Percentiles rank a stretch among this genome's conserved stretches.
Conservation (phyloP, 2,113 vertebrate genomes). For the Suncus etruscus region DNA sequence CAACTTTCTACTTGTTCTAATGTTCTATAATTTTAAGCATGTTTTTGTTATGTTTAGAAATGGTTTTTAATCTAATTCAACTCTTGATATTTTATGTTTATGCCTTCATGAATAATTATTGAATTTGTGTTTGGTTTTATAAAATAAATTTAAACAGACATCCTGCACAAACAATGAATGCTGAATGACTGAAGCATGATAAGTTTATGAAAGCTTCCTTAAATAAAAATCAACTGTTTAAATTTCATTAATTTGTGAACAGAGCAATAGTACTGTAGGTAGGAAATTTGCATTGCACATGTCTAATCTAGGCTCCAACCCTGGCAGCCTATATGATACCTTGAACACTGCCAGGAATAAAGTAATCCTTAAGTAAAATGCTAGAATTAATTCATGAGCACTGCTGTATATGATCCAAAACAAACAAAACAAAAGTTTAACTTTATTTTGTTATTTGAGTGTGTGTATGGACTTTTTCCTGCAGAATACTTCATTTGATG, state of each 20-base stretch:
- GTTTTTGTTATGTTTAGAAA: background rate
- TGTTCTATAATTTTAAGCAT: background rate
- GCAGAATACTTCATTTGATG: background rate
- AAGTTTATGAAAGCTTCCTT: background rate
- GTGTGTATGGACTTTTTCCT: background rate
- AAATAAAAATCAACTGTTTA: background rate
- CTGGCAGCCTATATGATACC: too few species aligned
- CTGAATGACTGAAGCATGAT: background rate
- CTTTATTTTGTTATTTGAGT: background rate
- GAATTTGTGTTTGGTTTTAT: background rate
- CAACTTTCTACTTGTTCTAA: background rate
- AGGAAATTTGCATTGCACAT: too few species aligned
- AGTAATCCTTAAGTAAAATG: too few species aligned
- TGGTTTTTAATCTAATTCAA: conserved; percentile 16
- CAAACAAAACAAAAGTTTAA: background rate
- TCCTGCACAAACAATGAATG: background rate
- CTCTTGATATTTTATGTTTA: background rate
- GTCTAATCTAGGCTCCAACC: too few species aligned
- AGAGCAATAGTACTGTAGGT: too few species aligned
- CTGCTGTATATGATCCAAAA: too few species aligned
- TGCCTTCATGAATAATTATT: conserved; percentile 30
- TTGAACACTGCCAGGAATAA: too few species aligned
- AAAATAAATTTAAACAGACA: background rate
- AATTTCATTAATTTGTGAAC: background rate
- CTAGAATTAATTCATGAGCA: too few species aligned